These are phyloP conservation scores for Tyrannus savana DNA, from an alignment of 2,113 vertebrate species.

Conservation along the genomic window DNA sequence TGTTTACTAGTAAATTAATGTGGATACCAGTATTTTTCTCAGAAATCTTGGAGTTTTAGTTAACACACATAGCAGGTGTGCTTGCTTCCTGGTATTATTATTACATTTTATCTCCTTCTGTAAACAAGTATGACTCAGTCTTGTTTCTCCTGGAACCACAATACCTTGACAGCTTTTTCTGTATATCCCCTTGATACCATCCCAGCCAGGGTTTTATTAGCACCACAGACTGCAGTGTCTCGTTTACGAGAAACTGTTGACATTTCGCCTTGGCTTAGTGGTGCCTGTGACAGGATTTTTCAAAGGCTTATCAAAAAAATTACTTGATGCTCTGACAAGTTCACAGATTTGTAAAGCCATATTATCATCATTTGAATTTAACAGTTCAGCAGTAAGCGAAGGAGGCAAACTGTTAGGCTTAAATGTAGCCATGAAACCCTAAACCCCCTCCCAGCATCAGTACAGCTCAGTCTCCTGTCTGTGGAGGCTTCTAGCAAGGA, in stretches of 20 bases:
- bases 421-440: not conserved
- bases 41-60: not conserved
- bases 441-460: not conserved
- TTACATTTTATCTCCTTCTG: not conserved
- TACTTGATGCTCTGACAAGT: not conserved
- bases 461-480: not conserved
- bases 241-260: not conserved
- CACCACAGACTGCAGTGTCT: not conserved
- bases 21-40: not conserved
- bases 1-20: not conserved
- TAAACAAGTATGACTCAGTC: not conserved
- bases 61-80: not conserved
- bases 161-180: not conserved
- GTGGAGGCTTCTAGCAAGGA: not conserved
- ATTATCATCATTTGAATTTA: not conserved
- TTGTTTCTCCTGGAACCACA: not conserved
- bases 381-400: not conserved
- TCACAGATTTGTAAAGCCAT: not conserved
- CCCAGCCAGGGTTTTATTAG: not conserved
- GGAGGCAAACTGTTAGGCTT: not conserved
- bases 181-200: not conserved
- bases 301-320: constrained; percentile 20
- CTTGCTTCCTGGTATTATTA: not conserved
- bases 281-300: not conserved
- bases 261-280: not conserved